These are phyloP conservation scores for Phragmatobia fuliginosa DNA, from an alignment of 2,888 invertebrate species.

Conservation along the genomic window DNA sequence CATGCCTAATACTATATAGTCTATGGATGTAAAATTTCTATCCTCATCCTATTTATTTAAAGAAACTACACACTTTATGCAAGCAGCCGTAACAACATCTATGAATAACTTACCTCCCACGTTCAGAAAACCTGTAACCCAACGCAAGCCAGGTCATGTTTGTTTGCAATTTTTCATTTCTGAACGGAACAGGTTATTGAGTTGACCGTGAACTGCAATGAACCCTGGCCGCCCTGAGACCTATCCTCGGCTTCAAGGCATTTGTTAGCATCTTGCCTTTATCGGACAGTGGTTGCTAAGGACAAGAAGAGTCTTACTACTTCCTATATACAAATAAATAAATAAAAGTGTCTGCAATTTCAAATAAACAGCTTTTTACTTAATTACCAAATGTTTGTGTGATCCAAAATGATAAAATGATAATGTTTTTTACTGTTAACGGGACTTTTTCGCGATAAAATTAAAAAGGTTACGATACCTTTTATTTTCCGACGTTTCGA, in stretches of 20 bases:
- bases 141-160: neutral
- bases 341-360: too few relatives aligned
- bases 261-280: neutral
- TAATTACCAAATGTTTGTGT: too few relatives aligned
- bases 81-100: neutral
- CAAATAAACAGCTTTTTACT: too few relatives aligned
- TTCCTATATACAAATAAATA: too few relatives aligned
- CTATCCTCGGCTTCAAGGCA: neutral
- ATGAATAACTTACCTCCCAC: neutral
- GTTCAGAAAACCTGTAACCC: neutral
- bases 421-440: too few relatives aligned
- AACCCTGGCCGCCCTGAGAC: neutral
- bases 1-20: too few relatives aligned
- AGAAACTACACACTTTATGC: neutral
- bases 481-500: too few relatives aligned
- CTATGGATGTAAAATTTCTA: neutral
- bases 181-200: constrained; percentile 1
- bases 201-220: constrained; percentile 1
- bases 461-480: too few relatives aligned
- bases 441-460: too few relatives aligned
- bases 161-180: neutral
- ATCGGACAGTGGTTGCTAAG: neutral
- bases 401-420: too few relatives aligned
- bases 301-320: neutral
- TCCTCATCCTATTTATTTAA: neutral